Evolutionary conservation across 2,888 invertebrate genomes (phyloP), one percentile per base, ranked within the genome.

Genomic region (Caenorhabditis sp.): DNA sequence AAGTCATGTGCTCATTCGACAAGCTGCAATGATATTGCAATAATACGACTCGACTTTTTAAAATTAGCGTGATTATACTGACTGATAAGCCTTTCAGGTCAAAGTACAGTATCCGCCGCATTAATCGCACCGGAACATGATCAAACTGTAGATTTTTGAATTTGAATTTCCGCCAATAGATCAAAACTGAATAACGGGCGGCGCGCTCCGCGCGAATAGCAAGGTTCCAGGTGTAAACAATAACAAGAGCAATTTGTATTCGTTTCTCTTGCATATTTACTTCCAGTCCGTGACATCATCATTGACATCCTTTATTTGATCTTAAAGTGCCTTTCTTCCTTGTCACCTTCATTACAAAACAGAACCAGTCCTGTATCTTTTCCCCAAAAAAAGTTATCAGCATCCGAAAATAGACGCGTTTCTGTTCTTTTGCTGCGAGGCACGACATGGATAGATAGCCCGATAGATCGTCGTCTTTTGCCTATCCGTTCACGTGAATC

Each of bases 401-500:
- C 13, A 28, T 55, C 56, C 56, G n/a, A 56, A 56, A 56, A 56
- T 56, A 56, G 56, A 32, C 56, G 18, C 20, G 4, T 6, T 32
- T 32, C 20, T 56, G 28, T 32, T 32, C 55, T 55, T 32, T 32
- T 40, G 22, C 26, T 58, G 62, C 55, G 60, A 35, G 55, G 35
- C 64, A 40, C n/a, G n/a, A n/a, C n/a, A n/a, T n/a, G n/a, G n/a
- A n/a, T n/a, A n/a, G n/a, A n/a, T 8, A 35, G 22, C 58, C 58
- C 8, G 35, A 58, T 13, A 58, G 58, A 58, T 50, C 72, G 26
- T 24, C 64, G 56, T 20, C 35, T 32, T 58, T 65, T 47, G 8
- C 50, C 32, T 9, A 20, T 51, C 62, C n/a, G 56, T 77, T 47
- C 77, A 77, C 77, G 77, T 77, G 77, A 77, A 77, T 53, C 18